Base-by-base conservation (phyloP, 2,113 vertebrate species). In the Pelusios castaneus region DNA sequence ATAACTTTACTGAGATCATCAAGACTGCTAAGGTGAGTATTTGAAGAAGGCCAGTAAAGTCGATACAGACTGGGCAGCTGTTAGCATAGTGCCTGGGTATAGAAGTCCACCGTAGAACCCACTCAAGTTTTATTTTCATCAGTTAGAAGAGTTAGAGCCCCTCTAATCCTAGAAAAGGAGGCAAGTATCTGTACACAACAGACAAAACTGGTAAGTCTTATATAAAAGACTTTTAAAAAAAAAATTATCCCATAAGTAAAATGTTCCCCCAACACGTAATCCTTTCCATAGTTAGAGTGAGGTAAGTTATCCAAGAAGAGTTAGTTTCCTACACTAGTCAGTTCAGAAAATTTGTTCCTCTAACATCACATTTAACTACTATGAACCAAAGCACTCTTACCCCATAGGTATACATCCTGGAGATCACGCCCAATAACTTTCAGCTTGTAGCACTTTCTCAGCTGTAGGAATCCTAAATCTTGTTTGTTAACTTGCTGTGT, bases 1-100 rank as follows among this genome's bases (percentile, higher is more conserved):
- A 99, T 89, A 99, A 99, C 96, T 99, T 99, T 95, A 99, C 99
- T 0, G 99, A 99, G 84, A 99, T 99, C 55, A 98, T 99, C 87
- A 99, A 99, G 96, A 99, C 99, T 0, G 99, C 99, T 8, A 99
- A 99, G 99, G 99, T 99, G 58, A 29, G 97, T 1, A 5, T 10
- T 24, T 70, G 19, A 70, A 70, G 63, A 38, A 70, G n/a, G 34
- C 31, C 16, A n/a, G 34, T n/a, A 14, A 67, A 67, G n/a, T 34
- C 17, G 22, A 38, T 38, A 38, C 63, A 17, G 54, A 51, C 29
- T 10, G 6, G 49, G 13, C 8, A 29, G 49, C 3, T 10, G 2
- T n/a, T 4, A 60, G 56, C 34, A 2, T 5, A 9, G 11, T 43
- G 8, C 8, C 6, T 41, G 8, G 19, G 10, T 34, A 16, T 43